Conservation (phyloP, 2,888 invertebrate species). For the Pecten maximus region DNA sequence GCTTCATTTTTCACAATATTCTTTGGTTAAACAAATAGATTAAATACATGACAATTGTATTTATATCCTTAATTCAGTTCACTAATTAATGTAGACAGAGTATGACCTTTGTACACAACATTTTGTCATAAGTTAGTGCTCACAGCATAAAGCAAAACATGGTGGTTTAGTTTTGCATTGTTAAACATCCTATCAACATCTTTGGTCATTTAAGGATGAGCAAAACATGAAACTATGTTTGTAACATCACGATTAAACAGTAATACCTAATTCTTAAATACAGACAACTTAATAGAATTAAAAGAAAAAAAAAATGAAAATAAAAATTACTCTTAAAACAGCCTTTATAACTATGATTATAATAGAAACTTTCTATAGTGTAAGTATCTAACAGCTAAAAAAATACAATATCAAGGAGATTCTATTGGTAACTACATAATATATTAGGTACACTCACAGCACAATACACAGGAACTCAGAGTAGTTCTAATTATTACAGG, state of each 20-base stretch:
- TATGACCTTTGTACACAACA: no score
- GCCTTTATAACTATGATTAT: background rate
- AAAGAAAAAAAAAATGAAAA: background rate
- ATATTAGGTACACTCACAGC: background rate
- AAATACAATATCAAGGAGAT: background rate
- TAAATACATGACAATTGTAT: no score
- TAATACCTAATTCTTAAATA: background rate
- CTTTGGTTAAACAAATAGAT: no score
- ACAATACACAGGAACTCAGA: background rate
- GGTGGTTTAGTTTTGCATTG: no score
- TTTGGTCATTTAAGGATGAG: no score
- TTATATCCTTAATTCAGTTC: no score
- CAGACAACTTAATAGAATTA: background rate
- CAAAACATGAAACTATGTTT: no score
- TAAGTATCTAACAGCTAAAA: background rate
- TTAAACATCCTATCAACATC: no score
- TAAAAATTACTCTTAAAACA: background rate
- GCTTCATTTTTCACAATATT: no score
- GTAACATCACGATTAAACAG: background rate
- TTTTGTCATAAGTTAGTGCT: no score
- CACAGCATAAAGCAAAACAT: background rate
- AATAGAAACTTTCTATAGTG: no score
- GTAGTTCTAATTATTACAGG: conserved; percentile 27
- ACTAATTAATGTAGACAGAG: no score
- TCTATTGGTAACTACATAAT: background rate